Base-by-base conservation (phyloP, 2,113 vertebrate species). In the Entelurus aequoreus region DNA sequence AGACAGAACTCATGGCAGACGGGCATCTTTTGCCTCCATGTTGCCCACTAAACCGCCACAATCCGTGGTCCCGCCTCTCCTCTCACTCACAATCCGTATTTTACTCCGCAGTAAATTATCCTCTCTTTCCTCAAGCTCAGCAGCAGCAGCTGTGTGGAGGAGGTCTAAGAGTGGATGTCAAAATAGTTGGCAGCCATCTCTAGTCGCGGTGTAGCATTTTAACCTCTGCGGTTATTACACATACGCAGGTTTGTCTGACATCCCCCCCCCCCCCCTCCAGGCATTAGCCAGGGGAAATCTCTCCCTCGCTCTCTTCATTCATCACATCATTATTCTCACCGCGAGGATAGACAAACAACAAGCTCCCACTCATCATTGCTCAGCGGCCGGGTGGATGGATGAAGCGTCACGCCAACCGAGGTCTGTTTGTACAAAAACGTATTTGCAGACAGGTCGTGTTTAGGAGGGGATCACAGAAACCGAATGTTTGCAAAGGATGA, bases 121-220 rank as follows among this genome's bases (percentile, higher is more conserved):
- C 59, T 19, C 64, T 68, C 77, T 80, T 73, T 68, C 66, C 71
- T 79, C 75, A 68, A 72, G 65, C 80, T 81, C 76, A 75, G 76
- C 78, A 81, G 71, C 80, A 84, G 71, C 80, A 84, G 82, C 81
- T 87, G 84, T 82, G 85, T 48, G 75, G 80, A 84, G 86, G 82
- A 83, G 86, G 85, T 58, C 4, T 28, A 72, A 46, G 84, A 79
- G 79, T 82, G 79, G 75, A 85, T 86, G 86, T 87, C 82, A 88
- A 86, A 86, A 87, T 85, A 86, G 87, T 88, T 88, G 87, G 86
- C 84, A 87, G 84, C 83, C 74, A 82, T 82, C 84, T 83, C 73
- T 68, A 71, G 81, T 77, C 72, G 71, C 69, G 48, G 71, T 88
- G 86, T 85, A 86, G 77, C 82, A 78, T 84, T 88, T 88, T 88